Evolutionary conservation across 2,888 invertebrate genomes (phyloP), one percentile per base, ranked within the genome.

Genomic region (Neria commutata): DNA sequence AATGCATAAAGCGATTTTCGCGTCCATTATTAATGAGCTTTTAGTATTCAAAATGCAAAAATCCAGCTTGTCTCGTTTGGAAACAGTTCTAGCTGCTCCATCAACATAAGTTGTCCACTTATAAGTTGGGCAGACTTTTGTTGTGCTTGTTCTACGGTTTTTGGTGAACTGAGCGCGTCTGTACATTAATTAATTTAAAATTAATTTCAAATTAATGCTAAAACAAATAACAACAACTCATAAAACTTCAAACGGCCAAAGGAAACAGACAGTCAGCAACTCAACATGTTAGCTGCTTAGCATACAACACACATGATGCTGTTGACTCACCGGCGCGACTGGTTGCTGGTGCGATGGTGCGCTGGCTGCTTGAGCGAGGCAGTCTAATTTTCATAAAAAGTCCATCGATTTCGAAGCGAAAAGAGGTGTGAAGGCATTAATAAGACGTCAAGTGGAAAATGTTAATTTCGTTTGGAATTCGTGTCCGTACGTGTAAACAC

Each of bases 191-290:
- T 56, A 50, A 56, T 21, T 46, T n/a, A n/a, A n/a, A 54, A 54
- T 56, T 56, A 56, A 56, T 56, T 56, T 42, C 45, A 34, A 56
- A 50, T 51, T 56, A 56, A 56, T 56, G 56, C 56, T 56, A 50
- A 56, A 56, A 56, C 56, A 50, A 56, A 56, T 56, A 56, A 56
- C 50, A 56, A 56, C 56, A 56, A 23, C 45, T 33, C 23, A 50
- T 56, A 45, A 56, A 42, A 56, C 29, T 56, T 56, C 50, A 49
- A 42, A 29, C 11, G 33, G 8, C 6, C n/a, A 42, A 33, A 19
- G 33, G 26, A 25, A 34, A 54, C 47, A 6, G 29, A 37, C 37
- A n/a, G 37, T 37, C 8, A n/a, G 6, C 16, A n/a, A 4, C 37
- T 37, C 14, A n/a, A 8, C 14, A 8, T 29, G 29, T 29, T 6